A percentile compares a stretch with the other conserved stretches of the same genome.
Evolutionary conservation across 2,797 vertebrate genomes (phyloP).

Genomic region (Molossus molossus): DNA sequence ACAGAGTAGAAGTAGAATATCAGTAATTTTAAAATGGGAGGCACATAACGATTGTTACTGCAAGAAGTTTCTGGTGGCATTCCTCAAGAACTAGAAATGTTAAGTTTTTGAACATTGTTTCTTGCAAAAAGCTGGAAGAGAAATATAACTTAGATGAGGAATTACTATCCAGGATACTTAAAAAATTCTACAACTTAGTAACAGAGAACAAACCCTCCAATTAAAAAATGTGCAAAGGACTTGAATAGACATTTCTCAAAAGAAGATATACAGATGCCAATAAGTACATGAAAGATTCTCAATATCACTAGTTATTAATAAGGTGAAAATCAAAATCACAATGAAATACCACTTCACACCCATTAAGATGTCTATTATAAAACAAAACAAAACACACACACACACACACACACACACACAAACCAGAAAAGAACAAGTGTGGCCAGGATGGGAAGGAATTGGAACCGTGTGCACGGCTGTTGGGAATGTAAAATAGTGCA

Average conservation of each 20-base stretch:
- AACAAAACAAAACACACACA: neutral
- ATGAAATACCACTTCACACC: neutral
- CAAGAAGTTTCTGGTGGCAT: neutral
- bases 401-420: neutral
- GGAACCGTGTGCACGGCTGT: neutral
- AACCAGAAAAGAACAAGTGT: slow-evolving; percentile 19
- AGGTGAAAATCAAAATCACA: slow-evolving; percentile 14
- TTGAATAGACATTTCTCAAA: slow-evolving; percentile 43
- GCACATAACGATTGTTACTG: neutral
- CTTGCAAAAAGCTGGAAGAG: neutral
- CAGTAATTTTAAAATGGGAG: slow-evolving; percentile 17
- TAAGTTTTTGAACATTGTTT: neutral
- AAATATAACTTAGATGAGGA: neutral
- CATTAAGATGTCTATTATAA: neutral
- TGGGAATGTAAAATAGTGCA: neutral
- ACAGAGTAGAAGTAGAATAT: slow-evolving; percentile 27
- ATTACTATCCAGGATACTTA: slow-evolving; percentile 41
- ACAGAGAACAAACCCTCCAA: slow-evolving; percentile 18
- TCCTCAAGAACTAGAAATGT: neutral
- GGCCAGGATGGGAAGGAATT: neutral
- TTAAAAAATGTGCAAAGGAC: slow-evolving; percentile 31
- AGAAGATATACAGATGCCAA: neutral
- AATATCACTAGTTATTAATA: neutral
- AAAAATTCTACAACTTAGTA: slow-evolving; percentile 24
- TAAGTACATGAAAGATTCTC: slow-evolving; percentile 36